Conservation (phyloP, 2,888 invertebrate genomes). For the Eupithecia inturbata region DNA sequence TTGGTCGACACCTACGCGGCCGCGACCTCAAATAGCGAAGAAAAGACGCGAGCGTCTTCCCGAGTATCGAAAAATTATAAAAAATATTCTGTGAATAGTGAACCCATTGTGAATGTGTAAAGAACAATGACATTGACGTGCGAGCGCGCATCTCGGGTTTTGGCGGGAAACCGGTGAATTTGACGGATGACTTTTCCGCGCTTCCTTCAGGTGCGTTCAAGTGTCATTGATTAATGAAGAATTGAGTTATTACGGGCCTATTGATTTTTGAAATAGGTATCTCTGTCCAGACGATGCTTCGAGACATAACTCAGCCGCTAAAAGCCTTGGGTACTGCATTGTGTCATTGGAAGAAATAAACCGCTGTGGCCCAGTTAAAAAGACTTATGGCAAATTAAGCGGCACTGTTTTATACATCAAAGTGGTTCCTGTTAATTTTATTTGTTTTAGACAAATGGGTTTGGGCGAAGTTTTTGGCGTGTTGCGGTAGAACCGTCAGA, state of each 20-base stretch:
- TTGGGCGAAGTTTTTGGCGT: slow-evolving; percentile 36
- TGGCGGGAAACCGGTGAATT: slow-evolving; percentile 69
- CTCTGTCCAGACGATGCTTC: slow-evolving; percentile 40
- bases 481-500: slow-evolving; percentile 55
- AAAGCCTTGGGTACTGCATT: slow-evolving; percentile 54
- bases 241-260: slow-evolving; percentile 51
- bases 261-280: slow-evolving; percentile 35
- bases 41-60: slow-evolving; percentile 30
- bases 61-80: slow-evolving; percentile 26
- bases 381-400: slow-evolving; percentile 64
- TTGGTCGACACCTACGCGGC: slow-evolving; percentile 71
- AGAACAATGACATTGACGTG: slow-evolving; percentile 66
- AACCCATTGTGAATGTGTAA: slow-evolving; percentile 38
- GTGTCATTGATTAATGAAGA: slow-evolving; percentile 63
- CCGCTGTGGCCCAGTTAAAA: slow-evolving; percentile 65
- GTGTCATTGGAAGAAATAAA: slow-evolving; percentile 70
- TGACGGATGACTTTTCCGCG: slow-evolving; percentile 80
- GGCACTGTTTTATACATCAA: slow-evolving; percentile 59
- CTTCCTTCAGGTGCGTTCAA: slow-evolving; percentile 78
- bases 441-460: slow-evolving; percentile 51
- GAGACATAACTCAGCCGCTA: slow-evolving; percentile 51
- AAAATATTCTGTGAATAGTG: slow-evolving; percentile 26
- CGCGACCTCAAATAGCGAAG: slow-evolving; percentile 49
- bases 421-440: slow-evolving; percentile 50
- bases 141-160: slow-evolving; percentile 63